Evolutionary conservation across 2,113 vertebrate genomes (phyloP), one percentile per base, ranked within the genome.

Genomic region (Gadus chalcogrammus): DNA sequence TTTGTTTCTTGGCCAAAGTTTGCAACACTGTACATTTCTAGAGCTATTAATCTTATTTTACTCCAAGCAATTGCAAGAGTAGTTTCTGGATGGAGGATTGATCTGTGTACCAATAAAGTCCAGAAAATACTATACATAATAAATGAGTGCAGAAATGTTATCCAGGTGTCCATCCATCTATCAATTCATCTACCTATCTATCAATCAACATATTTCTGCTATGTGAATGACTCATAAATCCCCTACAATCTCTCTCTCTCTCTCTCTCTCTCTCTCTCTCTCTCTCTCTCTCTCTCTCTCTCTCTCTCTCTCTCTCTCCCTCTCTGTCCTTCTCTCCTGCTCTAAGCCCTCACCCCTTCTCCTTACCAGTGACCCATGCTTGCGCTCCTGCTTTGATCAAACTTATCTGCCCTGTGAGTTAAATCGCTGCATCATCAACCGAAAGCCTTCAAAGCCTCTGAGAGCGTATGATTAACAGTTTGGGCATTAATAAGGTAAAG

Each of bases 401-500:
- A 81, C 72, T 79, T 89, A 87, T 89, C 87, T 88, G 59, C 68
- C 68, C 76, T 69, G 86, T 81, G 77, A 86, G 82, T 78, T 84
- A 86, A 90, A 91, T 82, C 82, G 79, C 86, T 80, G 75, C 73
- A 88, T 79, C 85, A 84, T 88, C 87, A 84, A 73, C 82, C 75
- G 65, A 81, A 48, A 2, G 70, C 78, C 76, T 82, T 84, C 64
- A 84, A 86, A 83, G 88, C 79, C 80, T 90, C 88, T 87, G 69
- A 80, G 76, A 74, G 81, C 66, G 76, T 86, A 84, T 85, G 90
- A 90, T 91, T 88, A 88, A 84, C 86, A 65, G 85, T 89, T 85
- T 78, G n/a, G 79, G 42, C 78, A 88, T 91, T 92, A 91, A 90
- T 91, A 89, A 86, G 76, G 77, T 78, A 76, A 82, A 13, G 42